These are phyloP conservation scores for Liopterus haemorrhoidalis DNA, from an alignment of 2,888 invertebrate species.

Conservation along the genomic window DNA sequence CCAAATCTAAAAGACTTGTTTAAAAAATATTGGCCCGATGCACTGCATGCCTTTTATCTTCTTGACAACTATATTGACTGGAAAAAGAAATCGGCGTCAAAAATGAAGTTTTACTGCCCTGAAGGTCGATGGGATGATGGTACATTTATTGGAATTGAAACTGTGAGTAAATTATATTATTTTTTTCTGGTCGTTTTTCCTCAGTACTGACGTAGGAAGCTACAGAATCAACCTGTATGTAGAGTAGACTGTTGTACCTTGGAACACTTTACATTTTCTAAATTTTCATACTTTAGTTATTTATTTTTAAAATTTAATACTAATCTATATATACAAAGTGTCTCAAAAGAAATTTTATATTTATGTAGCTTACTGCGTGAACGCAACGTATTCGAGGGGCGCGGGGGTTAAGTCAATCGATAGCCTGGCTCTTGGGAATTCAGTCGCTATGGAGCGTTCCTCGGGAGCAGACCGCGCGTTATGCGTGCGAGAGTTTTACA, in stretches of 20 bases:
- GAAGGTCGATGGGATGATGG: constrained; percentile 44
- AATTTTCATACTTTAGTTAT: not conserved
- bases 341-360: too few species aligned
- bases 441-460: too few species aligned
- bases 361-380: too few species aligned
- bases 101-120: constrained; percentile 45
- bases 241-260: not conserved
- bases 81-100: constrained; percentile 37
- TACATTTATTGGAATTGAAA: constrained; percentile 36
- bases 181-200: too few species aligned
- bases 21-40: constrained; percentile 40
- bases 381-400: too few species aligned
- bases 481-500: too few species aligned
- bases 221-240: too few species aligned
- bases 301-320: not conserved
- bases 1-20: constrained; percentile 35
- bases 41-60: constrained; percentile 42
- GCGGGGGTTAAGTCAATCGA: too few species aligned
- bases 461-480: too few species aligned
- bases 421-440: too few species aligned
- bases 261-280: not conserved
- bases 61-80: constrained; percentile 43
- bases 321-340: not conserved
- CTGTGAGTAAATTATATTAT: constrained; percentile 26
- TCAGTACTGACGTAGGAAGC: too few species aligned